phyloP scores from a whole-genome alignment of 1,140 invertebrate genomes.

The Thereuonema tuberculata region DNA sequence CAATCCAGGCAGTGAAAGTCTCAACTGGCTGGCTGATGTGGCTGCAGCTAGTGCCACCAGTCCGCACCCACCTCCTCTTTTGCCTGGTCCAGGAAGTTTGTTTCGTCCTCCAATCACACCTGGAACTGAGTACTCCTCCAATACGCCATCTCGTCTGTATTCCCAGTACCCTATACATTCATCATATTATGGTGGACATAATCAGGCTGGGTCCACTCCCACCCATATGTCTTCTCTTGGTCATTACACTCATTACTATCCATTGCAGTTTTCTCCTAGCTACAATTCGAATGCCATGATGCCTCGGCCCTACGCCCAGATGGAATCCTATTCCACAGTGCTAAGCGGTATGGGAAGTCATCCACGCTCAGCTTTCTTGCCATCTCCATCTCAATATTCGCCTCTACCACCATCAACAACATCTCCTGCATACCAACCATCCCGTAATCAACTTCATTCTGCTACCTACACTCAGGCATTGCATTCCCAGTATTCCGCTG shows the following conservation, averaged over 20 bases:
- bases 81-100: background rate
- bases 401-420: background rate
- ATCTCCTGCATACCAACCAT: background rate
- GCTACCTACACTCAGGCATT: background rate
- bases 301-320: background rate
- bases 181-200: background rate
- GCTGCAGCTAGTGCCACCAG: slow-evolving; percentile 2
- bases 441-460: background rate
- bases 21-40: slow-evolving; percentile 14
- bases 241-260: slow-evolving; percentile 9
- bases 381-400: background rate
- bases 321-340: background rate
- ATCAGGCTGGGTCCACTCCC: background rate
- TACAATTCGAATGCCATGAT: background rate
- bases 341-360: background rate
- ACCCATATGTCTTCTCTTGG: background rate
- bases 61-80: background rate
- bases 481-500: background rate
- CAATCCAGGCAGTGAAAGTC: slow-evolving; percentile 8
- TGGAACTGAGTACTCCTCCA: background rate
- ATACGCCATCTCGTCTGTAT: background rate
- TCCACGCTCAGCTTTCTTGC: background rate
- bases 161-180: slow-evolving; percentile 8
- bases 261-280: background rate
- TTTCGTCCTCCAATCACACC: slow-evolving; percentile 10